These are phyloP conservation scores for Zoanthus solanderi DNA, from an alignment of 92 coral and sea anemone species.

Conservation along the genomic window DNA sequence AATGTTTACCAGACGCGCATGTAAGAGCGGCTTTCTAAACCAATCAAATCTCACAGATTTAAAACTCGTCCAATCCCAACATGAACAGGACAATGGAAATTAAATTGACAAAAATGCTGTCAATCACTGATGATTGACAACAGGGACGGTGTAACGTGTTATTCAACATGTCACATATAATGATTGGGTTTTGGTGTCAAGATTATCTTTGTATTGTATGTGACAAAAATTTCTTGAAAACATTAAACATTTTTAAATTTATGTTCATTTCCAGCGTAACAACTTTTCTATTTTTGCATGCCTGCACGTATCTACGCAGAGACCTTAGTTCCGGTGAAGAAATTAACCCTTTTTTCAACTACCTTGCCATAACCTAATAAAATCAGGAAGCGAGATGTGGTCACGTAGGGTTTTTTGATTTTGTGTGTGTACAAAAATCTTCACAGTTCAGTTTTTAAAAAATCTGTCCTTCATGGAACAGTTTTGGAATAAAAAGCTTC, in stretches of 20 bases:
- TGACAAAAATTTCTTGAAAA: not conserved
- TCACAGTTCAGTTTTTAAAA: not conserved
- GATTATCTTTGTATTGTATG: not conserved
- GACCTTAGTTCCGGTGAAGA: conserved; percentile 47
- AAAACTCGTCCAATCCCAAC: conserved; percentile 18
- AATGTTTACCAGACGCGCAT: conserved; percentile 75
- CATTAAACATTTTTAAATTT: not conserved
- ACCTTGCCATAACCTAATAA: not conserved
- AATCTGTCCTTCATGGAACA: not conserved
- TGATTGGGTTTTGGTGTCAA: conserved; percentile 31
- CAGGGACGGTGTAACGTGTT: conserved; percentile 32
- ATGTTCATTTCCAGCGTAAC: conserved; percentile 8
- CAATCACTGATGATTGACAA: conserved; percentile 86
- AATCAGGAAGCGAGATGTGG: conserved; percentile 5
- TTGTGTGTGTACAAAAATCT: conserved; percentile 1
- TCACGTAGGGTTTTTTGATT: conserved; percentile 10
- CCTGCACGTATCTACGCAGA: conserved; percentile 29
- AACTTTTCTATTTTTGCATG: conserved; percentile 16
- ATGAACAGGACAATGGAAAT: conserved; percentile 25
- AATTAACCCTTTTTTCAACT: conserved; percentile 23
- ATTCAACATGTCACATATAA: conserved; percentile 28
- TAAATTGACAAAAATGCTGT: conserved; percentile 67
- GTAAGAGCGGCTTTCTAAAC: conserved; percentile 76
- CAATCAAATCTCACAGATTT: conserved; percentile 64
- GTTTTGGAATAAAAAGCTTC: not conserved